phyloP scores from a whole-genome alignment of 2,797 vertebrate species.

The Arvicola amphibius region DNA sequence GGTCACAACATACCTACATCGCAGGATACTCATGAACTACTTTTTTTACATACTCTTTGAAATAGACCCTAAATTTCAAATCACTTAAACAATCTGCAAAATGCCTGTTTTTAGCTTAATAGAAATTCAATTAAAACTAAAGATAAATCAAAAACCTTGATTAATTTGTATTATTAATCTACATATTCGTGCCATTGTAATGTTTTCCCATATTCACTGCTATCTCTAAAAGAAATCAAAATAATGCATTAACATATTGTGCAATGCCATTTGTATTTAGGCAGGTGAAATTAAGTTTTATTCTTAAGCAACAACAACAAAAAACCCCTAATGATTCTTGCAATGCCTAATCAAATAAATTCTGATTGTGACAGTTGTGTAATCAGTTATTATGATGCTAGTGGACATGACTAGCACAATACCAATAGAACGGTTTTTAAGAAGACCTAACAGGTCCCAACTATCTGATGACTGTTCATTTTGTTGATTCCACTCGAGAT shows the following conservation, averaged over 20 bases:
- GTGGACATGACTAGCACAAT: background rate
- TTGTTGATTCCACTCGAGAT: background rate
- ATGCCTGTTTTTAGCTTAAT: background rate
- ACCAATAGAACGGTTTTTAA: background rate
- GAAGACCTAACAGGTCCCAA: background rate
- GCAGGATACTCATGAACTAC: background rate
- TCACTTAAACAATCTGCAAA: constrained; percentile 33
- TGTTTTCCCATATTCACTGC: background rate
- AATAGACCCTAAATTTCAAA: background rate
- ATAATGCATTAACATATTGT: constrained; percentile 4
- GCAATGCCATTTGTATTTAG: background rate
- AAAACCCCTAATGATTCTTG: background rate
- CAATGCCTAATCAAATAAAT: background rate
- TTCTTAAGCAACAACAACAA: background rate
- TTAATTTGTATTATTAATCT: constrained; percentile 14
- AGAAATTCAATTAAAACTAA: background rate
- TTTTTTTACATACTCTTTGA: background rate
- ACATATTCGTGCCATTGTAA: constrained; percentile 13
- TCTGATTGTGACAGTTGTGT: background rate
- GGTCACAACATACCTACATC: background rate
- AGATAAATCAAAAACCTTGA: background rate
- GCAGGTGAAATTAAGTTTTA: background rate
- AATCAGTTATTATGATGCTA: background rate
- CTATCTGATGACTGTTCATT: background rate
- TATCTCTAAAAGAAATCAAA: constrained; percentile 20